These are phyloP conservation scores for Cheilosia vernalis DNA, from an alignment of 2,888 invertebrate genomes.

Conservation along the genomic window DNA sequence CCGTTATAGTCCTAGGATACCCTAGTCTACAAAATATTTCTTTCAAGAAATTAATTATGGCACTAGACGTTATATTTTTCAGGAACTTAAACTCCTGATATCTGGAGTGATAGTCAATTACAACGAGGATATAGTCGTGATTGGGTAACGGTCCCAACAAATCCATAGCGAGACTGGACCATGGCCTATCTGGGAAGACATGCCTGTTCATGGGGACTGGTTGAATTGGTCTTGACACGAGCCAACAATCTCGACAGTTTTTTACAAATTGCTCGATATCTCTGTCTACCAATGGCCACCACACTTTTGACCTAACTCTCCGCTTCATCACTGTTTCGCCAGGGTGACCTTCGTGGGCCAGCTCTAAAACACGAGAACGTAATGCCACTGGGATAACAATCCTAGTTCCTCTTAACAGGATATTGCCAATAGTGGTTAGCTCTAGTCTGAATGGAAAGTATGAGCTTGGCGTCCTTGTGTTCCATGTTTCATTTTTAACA, in stretches of 20 bases:
- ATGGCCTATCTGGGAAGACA: conserved; percentile 52
- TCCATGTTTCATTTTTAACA: conserved; percentile 14
- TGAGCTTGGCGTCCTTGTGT: neutral
- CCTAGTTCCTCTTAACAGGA: conserved; percentile 57
- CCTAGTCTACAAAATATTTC: too few species aligned
- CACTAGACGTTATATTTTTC: conserved; percentile 43
- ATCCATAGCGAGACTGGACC: conserved; percentile 34
- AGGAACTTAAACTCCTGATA: conserved; percentile 47
- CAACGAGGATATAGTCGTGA: conserved; percentile 43
- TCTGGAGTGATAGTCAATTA: conserved; percentile 55
- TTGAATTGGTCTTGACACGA: conserved; percentile 65
- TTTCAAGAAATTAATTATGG: conserved; percentile 56
- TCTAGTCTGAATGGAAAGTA: conserved; percentile 61
- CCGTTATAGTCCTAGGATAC: conserved; percentile 3
- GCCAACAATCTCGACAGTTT: conserved; percentile 65
- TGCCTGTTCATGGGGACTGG: conserved; percentile 72
- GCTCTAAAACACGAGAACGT: conserved; percentile 13
- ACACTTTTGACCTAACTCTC: conserved; percentile 63
- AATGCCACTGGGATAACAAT: conserved; percentile 15
- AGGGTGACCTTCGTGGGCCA: conserved; percentile 36
- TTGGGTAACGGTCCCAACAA: conserved; percentile 30
- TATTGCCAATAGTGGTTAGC: conserved; percentile 56
- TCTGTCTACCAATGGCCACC: conserved; percentile 71
- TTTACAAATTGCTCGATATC: conserved; percentile 71
- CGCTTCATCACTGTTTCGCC: conserved; percentile 43